A percentile compares a stretch with the other conserved stretches of the same genome.
Evolutionary conservation across 1,140 invertebrate species (phyloP).

Genomic region (Ips typographus): DNA sequence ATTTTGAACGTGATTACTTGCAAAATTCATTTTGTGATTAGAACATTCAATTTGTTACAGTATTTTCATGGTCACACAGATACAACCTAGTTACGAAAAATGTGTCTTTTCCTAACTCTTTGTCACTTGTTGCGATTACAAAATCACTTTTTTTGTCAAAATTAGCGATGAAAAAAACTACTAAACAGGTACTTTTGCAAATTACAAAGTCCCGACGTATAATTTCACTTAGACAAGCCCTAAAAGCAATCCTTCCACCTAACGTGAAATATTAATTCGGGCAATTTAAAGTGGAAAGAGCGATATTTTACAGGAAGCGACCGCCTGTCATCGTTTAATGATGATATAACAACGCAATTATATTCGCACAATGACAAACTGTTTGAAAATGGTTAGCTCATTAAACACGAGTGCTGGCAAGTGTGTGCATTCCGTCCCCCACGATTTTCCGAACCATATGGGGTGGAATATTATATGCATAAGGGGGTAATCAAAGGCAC

Average conservation of each 20-base stretch:
- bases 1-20: too few relatives aligned
- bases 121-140: too few relatives aligned
- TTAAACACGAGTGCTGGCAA: slow-evolving; percentile 41
- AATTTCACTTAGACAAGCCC: background rate
- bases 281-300: slow-evolving; percentile 37
- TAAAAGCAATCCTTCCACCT: slow-evolving; percentile 25
- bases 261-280: slow-evolving; percentile 32
- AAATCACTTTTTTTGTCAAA: too few relatives aligned
- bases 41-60: too few relatives aligned
- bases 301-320: slow-evolving; percentile 31
- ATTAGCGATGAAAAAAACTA: too few relatives aligned
- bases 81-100: too few relatives aligned
- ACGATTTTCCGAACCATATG: slow-evolving; percentile 28
- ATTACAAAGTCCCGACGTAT: background rate
- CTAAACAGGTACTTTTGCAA: too few relatives aligned
- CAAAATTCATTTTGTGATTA: too few relatives aligned
- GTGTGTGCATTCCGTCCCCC: slow-evolving; percentile 37
- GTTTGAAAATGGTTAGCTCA: slow-evolving; percentile 47
- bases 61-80: too few relatives aligned
- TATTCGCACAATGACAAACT: slow-evolving; percentile 47
- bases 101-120: too few relatives aligned
- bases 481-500: slow-evolving; percentile 28
- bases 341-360: slow-evolving; percentile 47
- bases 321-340: slow-evolving; percentile 42
- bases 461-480: slow-evolving; percentile 28